Evolutionary conservation across 1,140 invertebrate genomes (phyloP).

Genomic region (Centruroides vittatus): DNA sequence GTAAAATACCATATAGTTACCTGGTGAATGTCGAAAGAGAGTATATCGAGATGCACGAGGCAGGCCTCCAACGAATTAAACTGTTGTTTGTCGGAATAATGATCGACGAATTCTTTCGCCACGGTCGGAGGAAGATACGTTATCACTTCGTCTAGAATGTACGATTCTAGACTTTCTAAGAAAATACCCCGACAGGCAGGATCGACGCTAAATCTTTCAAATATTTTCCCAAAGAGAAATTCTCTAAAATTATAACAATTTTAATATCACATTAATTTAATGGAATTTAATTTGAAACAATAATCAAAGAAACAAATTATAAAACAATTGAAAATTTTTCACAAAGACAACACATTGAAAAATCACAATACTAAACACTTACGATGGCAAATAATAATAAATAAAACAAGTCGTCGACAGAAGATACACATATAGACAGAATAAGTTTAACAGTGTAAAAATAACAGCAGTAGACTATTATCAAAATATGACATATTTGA

Average conservation of each 20-base stretch:
- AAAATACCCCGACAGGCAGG: constrained; percentile 28
- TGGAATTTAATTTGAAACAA: not conserved
- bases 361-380: no score
- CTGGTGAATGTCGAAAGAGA: constrained; percentile 78
- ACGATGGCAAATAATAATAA: no score
- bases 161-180: constrained; percentile 40
- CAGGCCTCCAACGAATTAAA: constrained; percentile 57
- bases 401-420: no score
- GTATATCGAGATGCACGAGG: constrained; percentile 63
- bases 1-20: constrained; percentile 26
- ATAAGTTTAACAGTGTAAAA: no score
- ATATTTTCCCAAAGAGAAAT: constrained; percentile 34
- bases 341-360: no score
- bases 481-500: no score
- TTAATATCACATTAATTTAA: not conserved
- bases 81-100: constrained; percentile 34
- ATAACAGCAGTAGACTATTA: no score
- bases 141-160: constrained; percentile 38
- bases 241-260: constrained; percentile 22
- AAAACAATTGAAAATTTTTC: no score
- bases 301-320: no score
- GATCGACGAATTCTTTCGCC: constrained; percentile 39
- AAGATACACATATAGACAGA: no score
- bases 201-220: constrained; percentile 28
- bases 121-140: constrained; percentile 36